phyloP scores from a whole-genome alignment of 1,140 invertebrate genomes.

The Sinella curviseta region DNA sequence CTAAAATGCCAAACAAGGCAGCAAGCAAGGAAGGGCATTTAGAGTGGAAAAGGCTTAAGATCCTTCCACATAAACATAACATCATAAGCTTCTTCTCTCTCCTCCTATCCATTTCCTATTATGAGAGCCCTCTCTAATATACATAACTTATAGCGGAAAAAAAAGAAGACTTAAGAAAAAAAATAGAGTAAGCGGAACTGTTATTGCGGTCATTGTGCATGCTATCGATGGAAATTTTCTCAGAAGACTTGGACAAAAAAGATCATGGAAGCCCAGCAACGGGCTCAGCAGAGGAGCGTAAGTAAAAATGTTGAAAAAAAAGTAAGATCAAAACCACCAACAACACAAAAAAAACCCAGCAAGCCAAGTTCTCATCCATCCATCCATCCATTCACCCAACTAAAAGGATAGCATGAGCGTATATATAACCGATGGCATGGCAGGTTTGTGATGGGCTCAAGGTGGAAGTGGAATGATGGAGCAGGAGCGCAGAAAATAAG shows the following conservation, averaged over 20 bases:
- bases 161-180: background rate
- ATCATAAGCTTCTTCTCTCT: background rate
- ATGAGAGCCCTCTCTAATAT: no score
- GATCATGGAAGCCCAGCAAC: background rate
- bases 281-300: no score
- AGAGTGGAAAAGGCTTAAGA: background rate
- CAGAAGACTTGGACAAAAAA: background rate
- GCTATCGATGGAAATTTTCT: background rate
- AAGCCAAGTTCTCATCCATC: background rate
- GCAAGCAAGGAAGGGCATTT: no score
- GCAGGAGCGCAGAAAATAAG: background rate
- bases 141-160: no score
- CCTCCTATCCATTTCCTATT: background rate
- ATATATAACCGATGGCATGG: no score
- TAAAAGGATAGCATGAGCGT: background rate
- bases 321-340: background rate
- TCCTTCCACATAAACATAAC: background rate
- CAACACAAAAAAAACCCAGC: no score
- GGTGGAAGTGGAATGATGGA: background rate
- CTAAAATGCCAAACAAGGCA: no score
- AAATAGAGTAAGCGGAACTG: background rate
- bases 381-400: background rate
- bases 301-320: background rate
- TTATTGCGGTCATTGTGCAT: slow-evolving; percentile 12
- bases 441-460: background rate